Evolutionary conservation across 2,797 vertebrate genomes (phyloP), one percentile per base, ranked within the genome.

Genomic region (Octomys mimax): DNA sequence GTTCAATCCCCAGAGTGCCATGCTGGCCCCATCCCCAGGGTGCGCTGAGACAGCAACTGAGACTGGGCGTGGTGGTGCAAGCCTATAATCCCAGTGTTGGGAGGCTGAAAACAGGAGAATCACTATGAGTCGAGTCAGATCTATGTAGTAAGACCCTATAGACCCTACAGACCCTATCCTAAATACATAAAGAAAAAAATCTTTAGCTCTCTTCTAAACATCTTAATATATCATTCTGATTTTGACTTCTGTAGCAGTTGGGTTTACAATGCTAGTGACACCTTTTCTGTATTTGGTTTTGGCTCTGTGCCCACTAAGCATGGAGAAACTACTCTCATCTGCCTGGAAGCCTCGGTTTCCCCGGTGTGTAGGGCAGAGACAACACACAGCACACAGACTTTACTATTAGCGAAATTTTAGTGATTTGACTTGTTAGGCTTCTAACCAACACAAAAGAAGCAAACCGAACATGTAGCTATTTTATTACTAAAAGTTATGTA

Each of bases 161-260:
- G 54, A 57, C 16, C 1, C 54, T 57, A 5, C 19, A 57, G 14
- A 57, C 54, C 54, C 54, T 57, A 2, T 57, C 14, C 54, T 57
- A 18, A 57, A 57, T 57, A 57, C 54, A 57, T 57, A 18, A 57
- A 57, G 54, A 57, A 57, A 73, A 49, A 14, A 19, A 54, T 64
- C 54, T 84, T 80, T 42, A 31, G 22, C 21, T 92, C 80, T 92
- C 31, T 70, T 95, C 59, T 85, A 16, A 81, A 85, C 12, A 61
- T 16, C 59, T 92, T 79, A 73, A 57, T 52, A 88, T n/a, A 26
- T 66, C 33, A 61, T 75, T 84, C 39, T 83, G 26, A 10, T 84
- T 77, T 91, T n/a, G 14, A 64, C 59, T 68, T 68, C 3, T 39
- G 46, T 71, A 75, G 70, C 19, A 21, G 28, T 31, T 12, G 4